Conservation (phyloP, 2,797 vertebrate genomes). For the Sebastes minor region DNA sequence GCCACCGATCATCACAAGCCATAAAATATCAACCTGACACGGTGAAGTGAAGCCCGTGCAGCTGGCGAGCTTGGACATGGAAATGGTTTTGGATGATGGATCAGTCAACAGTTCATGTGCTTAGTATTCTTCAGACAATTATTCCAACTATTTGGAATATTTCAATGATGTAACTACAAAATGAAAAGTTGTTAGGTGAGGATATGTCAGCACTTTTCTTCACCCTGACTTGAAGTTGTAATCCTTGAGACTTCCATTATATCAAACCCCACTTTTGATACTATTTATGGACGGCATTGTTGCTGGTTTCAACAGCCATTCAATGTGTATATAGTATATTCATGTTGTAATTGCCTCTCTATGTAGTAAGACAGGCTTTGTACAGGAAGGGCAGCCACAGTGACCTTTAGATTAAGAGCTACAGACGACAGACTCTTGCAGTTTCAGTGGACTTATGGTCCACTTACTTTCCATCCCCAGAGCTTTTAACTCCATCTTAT, state of each 20-base stretch:
- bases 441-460: too few relatives aligned
- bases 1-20: slow-evolving; percentile 27
- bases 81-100: slow-evolving; percentile 14
- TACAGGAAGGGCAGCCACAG: too few relatives aligned
- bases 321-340: neutral
- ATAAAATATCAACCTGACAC: slow-evolving; percentile 9
- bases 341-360: neutral
- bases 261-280: neutral
- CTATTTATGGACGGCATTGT: neutral
- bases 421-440: too few relatives aligned
- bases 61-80: neutral
- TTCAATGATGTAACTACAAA: neutral
- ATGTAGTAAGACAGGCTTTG: too few relatives aligned
- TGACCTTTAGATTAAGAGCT: too few relatives aligned
- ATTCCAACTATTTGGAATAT: slow-evolving; percentile 33
- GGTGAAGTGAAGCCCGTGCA: neutral
- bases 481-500: neutral
- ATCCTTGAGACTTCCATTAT: neutral
- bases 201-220: neutral
- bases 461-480: too few relatives aligned
- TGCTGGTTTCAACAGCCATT: neutral
- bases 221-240: neutral
- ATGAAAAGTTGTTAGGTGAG: neutral
- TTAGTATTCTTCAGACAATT: slow-evolving; percentile 11
- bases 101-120: slow-evolving; percentile 24